These are phyloP conservation scores for Hydrocynus forskahlii DNA, from an alignment of 2,797 vertebrate species.

Conservation along the genomic window DNA sequence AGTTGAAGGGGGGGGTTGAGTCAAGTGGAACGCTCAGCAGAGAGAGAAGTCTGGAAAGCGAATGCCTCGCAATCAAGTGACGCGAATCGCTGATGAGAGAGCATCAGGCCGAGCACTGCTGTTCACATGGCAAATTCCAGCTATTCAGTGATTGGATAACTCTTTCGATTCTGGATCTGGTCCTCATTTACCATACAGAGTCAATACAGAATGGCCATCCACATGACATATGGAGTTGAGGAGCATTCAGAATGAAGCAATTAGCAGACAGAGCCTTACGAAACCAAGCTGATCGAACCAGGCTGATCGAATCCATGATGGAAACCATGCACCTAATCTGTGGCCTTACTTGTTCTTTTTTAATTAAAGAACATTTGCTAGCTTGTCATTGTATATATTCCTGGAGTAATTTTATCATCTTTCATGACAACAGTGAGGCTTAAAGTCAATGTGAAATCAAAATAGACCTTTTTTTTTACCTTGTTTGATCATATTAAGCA, in stretches of 20 bases:
- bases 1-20: neutral
- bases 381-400: neutral
- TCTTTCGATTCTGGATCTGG: slow-evolving; percentile 1
- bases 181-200: neutral
- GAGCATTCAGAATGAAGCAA: neutral
- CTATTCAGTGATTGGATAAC: neutral
- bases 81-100: slow-evolving; percentile 43
- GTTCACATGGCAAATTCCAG: neutral
- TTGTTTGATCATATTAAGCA: too few relatives aligned
- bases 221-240: neutral
- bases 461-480: too few relatives aligned
- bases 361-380: neutral
- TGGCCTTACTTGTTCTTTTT: neutral
- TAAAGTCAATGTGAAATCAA: too few relatives aligned
- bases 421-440: too few relatives aligned
- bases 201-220: neutral
- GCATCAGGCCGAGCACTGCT: slow-evolving; percentile 5
- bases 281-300: neutral
- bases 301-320: neutral
- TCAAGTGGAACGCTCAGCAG: neutral
- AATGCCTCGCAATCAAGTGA: slow-evolving; percentile 19
- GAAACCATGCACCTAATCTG: neutral
- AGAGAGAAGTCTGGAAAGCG: slow-evolving; percentile 22
- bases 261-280: neutral
- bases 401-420: neutral